Evolutionary conservation across 2,113 vertebrate species (phyloP).

Genomic region (Microcebus murinus): DNA sequence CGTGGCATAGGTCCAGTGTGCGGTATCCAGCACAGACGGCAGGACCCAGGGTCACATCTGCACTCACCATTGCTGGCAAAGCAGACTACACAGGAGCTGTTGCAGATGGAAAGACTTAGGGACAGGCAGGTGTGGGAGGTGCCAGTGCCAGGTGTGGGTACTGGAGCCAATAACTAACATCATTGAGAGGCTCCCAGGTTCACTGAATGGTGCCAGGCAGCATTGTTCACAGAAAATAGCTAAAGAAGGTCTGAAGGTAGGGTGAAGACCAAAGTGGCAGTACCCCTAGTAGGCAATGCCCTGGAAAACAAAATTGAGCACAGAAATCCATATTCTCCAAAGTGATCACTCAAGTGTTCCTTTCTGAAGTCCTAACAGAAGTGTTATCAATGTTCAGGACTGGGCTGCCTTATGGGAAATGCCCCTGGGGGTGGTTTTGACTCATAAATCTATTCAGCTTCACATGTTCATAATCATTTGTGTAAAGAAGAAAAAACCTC

Average conservation of each 20-base stretch:
- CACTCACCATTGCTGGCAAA: slow-evolving; percentile 34
- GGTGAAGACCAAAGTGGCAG: background rate
- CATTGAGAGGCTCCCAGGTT: background rate
- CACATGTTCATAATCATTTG: slow-evolving; percentile 68
- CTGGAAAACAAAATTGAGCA: background rate
- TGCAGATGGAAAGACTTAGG: slow-evolving; percentile 55
- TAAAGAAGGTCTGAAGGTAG: background rate
- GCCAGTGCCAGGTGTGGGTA: slow-evolving; percentile 17
- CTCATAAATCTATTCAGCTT: slow-evolving; percentile 73
- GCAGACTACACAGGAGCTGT: background rate
- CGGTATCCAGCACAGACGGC: slow-evolving; percentile 40
- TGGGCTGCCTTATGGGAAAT: slow-evolving; percentile 38
- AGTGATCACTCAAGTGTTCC: slow-evolving; percentile 6
- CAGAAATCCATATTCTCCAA: background rate
- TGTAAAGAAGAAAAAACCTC: slow-evolving; percentile 80
- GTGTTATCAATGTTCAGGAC: slow-evolving; percentile 39
- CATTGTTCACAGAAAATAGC: background rate
- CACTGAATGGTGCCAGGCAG: background rate
- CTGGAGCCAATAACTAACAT: background rate
- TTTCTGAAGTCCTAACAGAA: slow-evolving; percentile 55
- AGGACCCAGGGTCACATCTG: slow-evolving; percentile 32
- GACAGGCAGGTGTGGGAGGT: slow-evolving; percentile 37
- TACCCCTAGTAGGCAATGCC: background rate
- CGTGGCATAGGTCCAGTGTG: background rate
- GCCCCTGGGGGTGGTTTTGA: slow-evolving; percentile 49